Conservation (phyloP, 2,113 vertebrate genomes). For the Nothoprocta perdicaria region DNA sequence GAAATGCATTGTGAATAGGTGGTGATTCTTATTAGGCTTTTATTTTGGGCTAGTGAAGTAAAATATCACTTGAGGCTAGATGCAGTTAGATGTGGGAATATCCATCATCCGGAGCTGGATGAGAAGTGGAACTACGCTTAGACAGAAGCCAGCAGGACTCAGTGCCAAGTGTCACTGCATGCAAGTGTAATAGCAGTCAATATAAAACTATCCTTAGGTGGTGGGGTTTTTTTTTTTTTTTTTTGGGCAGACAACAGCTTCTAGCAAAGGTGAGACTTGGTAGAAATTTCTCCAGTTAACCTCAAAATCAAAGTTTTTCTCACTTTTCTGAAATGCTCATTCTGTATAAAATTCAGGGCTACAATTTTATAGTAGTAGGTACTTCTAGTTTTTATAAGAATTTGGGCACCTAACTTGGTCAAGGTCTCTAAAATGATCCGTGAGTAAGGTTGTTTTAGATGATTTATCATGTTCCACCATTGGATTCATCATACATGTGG, state of each 20-base stretch:
- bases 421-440: background rate
- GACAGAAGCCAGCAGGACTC: background rate
- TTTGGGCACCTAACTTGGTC: background rate
- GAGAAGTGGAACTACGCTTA: background rate
- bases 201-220: background rate
- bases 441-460: background rate
- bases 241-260: background rate
- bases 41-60: background rate
- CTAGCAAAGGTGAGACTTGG: background rate
- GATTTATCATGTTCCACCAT: background rate
- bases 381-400: background rate
- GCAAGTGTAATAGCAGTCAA: background rate
- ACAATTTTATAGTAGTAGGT: background rate
- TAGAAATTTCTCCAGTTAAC: background rate
- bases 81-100: background rate
- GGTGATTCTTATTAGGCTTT: background rate
- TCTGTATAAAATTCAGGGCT: background rate
- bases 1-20: background rate
- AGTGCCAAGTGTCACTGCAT: background rate
- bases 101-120: background rate
- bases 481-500: background rate
- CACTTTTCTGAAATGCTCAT: background rate
- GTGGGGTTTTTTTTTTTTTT: background rate
- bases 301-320: background rate
- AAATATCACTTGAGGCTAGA: background rate